Evolutionary conservation across 92 coral and sea anemone genomes (phyloP), one percentile per base, ranked within the genome.

Genomic region (Plumapathes pennacea): DNA sequence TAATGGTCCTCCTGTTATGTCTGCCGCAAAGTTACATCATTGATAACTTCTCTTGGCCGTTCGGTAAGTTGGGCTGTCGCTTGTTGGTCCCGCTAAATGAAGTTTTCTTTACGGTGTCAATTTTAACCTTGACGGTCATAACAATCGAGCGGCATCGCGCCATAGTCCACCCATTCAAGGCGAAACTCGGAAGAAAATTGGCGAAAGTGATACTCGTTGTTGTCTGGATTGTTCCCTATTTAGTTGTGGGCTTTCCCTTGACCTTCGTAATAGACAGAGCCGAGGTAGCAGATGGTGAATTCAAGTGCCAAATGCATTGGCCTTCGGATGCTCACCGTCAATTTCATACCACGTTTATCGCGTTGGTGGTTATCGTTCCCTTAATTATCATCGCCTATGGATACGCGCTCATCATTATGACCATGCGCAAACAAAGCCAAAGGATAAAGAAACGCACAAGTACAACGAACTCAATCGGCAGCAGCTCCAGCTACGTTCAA

Each of bases 41-140:
- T 10, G 96, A 87, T 33, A 82, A 72, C 31, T 77, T 87, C 50
- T 58, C 86, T 1, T 88, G 96, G 96, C 71, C 96, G 19, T 78
- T 88, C 54, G 75, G 88, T 2, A 78, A 88, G 32, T 41, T 62
- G 20, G 84, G 89, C 2, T 88, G 96, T 50, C 89, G 64, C 53
- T 46, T 88, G 9, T 42, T 88, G 13, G 46, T 74, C 2, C 80
- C 96, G 6, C 60, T 88, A 13, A 88, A 88, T 50, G 96, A 88
- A 0, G 96, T 88, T n/a, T 83, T 82, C 41, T 88, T 88, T 44
- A 64, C 86, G 23, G 96, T 88, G 25, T 88, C 96, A 4, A 88
- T 88, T 29, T 55, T 62, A 20, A 88, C 96, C 0, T 76, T 88
- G 33, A 82, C 90, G 2, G 72, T 88, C 7, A 88, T 88, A 6